phyloP scores from a whole-genome alignment of 2,888 invertebrate genomes.

The Erannis defoliaria region DNA sequence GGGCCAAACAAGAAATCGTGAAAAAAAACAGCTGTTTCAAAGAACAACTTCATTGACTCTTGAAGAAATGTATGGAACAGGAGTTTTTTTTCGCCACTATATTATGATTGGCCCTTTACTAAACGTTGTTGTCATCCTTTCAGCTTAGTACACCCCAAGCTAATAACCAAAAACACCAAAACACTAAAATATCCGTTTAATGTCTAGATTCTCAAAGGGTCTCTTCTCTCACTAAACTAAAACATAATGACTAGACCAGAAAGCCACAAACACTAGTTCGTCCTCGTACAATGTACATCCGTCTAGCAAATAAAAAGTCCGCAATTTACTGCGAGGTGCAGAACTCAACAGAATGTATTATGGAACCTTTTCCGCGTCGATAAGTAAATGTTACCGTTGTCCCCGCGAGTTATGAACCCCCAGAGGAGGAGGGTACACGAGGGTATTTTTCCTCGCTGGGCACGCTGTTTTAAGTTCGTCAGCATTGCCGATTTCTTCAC shows the following conservation, averaged over 20 bases:
- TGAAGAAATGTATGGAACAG: too few relatives aligned
- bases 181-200: not conserved
- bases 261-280: conserved; percentile 49
- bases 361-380: conserved; percentile 78
- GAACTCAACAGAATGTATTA: conserved; percentile 72
- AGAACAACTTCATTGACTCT: too few relatives aligned
- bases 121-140: too few relatives aligned
- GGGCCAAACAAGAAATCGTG: too few relatives aligned
- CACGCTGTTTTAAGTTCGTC: conserved; percentile 24
- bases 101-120: too few relatives aligned
- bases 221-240: not conserved
- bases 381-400: conserved; percentile 82
- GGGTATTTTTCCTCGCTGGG: conserved; percentile 61
- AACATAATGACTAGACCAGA: conserved; percentile 53
- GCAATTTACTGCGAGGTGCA: conserved; percentile 59
- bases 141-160: too few relatives aligned
- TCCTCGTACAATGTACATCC: conserved; percentile 56
- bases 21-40: too few relatives aligned
- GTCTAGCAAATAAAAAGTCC: conserved; percentile 66
- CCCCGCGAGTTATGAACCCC: conserved; percentile 74
- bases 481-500: not conserved
- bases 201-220: not conserved
- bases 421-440: conserved; percentile 59
- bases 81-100: too few relatives aligned
- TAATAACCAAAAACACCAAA: too few relatives aligned